These are phyloP conservation scores for Strigamia transsilvanica DNA, from an alignment of 2,888 invertebrate species.

Conservation along the genomic window DNA sequence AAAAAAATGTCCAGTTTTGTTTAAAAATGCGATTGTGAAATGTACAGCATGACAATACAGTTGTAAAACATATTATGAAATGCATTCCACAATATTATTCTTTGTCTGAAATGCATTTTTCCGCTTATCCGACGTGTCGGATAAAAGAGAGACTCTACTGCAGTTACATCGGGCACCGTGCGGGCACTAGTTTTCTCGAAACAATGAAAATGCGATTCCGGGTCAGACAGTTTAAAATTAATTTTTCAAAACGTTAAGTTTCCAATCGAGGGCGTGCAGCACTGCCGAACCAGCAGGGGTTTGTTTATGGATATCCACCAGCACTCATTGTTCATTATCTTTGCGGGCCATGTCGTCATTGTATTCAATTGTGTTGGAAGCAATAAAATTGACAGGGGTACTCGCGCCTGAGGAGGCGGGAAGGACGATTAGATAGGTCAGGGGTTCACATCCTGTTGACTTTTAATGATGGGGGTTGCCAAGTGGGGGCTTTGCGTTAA, in stretches of 20 bases:
- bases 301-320: conserved; percentile 19
- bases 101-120: too few species aligned
- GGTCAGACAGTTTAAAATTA: too few species aligned
- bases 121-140: too few species aligned
- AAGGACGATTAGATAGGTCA: conserved; percentile 32
- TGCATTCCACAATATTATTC: too few species aligned
- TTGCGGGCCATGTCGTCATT: conserved; percentile 24
- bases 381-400: conserved; percentile 42
- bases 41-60: too few species aligned
- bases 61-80: too few species aligned
- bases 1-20: too few species aligned
- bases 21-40: too few species aligned
- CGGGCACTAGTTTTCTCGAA: too few species aligned
- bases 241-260: background rate
- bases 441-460: conserved; percentile 42
- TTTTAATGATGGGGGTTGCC: conserved; percentile 39
- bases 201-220: too few species aligned
- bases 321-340: conserved; percentile 33
- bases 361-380: conserved; percentile 17
- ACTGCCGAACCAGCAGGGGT: background rate
- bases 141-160: too few species aligned
- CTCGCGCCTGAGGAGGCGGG: conserved; percentile 33
- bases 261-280: background rate
- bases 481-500: conserved; percentile 2
- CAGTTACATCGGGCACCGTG: too few species aligned